Percentiles rank a stretch among this genome's conserved stretches.
Evolutionary conservation across 1,140 invertebrate genomes (phyloP).

Genomic region (Hyphantria cunea): DNA sequence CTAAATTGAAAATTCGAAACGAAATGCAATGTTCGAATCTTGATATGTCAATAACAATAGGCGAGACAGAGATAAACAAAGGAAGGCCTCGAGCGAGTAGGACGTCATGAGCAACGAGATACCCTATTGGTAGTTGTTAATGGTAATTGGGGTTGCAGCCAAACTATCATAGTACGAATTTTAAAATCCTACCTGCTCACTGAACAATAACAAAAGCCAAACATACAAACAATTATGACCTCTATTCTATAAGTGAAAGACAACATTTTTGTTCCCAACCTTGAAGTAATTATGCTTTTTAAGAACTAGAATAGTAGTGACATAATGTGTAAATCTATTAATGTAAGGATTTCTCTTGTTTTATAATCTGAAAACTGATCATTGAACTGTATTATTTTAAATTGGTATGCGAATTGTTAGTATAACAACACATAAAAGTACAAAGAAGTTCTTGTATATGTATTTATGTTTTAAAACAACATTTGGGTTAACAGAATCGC

Average conservation of each 20-base stretch:
- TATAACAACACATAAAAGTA: slow-evolving; percentile 46
- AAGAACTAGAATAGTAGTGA: slow-evolving; percentile 53
- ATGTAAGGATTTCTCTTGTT: slow-evolving; percentile 63
- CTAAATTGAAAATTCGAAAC: slow-evolving; percentile 81
- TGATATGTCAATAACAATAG: slow-evolving; percentile 80
- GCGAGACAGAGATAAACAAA: slow-evolving; percentile 63
- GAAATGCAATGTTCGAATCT: slow-evolving; percentile 78
- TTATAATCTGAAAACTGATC: slow-evolving; percentile 58
- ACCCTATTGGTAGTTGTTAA: slow-evolving; percentile 66
- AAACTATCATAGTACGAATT: slow-evolving; percentile 69
- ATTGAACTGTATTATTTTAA: slow-evolving; percentile 56
- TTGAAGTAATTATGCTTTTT: slow-evolving; percentile 49
- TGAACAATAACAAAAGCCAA: slow-evolving; percentile 45
- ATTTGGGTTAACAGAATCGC: slow-evolving; percentile 50
- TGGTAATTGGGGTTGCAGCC: slow-evolving; percentile 77
- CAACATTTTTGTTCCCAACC: slow-evolving; percentile 35
- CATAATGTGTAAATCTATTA: slow-evolving; percentile 71
- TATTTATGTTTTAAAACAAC: slow-evolving; percentile 47
- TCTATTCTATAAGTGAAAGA: slow-evolving; percentile 41
- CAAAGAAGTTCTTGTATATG: slow-evolving; percentile 44
- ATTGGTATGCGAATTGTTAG: slow-evolving; percentile 43
- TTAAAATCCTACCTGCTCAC: slow-evolving; percentile 70
- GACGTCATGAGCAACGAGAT: slow-evolving; percentile 55
- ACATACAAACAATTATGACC: slow-evolving; percentile 51
- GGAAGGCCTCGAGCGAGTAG: slow-evolving; percentile 41